Conservation (phyloP, 2,113 vertebrate species). For the Irena cyanogastra region DNA sequence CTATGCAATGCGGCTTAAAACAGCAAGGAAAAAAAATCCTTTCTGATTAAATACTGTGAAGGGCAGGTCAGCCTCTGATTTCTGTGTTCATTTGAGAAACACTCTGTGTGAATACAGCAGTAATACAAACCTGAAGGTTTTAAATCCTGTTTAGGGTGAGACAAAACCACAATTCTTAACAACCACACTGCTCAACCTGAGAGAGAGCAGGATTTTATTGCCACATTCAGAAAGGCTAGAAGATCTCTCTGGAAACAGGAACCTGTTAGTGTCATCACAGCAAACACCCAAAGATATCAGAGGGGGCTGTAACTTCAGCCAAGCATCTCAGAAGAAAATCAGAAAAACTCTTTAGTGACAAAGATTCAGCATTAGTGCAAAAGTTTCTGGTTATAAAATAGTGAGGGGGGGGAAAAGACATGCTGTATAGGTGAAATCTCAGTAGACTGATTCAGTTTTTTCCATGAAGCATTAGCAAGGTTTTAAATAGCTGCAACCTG, state of each 20-base stretch:
- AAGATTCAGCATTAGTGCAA: background rate
- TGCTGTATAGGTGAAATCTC: background rate
- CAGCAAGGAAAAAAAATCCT: background rate
- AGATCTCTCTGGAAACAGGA: background rate
- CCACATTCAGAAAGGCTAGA: background rate
- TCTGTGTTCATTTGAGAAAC: background rate
- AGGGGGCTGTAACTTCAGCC: background rate
- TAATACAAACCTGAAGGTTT: background rate
- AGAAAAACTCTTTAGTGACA: background rate
- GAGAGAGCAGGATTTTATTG: background rate
- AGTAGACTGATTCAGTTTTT: background rate
- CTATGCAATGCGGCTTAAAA: background rate
- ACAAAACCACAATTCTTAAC: background rate
- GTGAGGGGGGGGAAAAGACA: background rate
- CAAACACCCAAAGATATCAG: background rate
- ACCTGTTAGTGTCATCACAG: background rate
- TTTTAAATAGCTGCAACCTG: constrained; percentile 52
- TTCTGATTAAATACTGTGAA: background rate
- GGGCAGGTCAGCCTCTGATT: background rate
- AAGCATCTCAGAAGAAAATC: background rate
- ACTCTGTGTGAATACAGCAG: background rate
- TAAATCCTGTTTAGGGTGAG: background rate
- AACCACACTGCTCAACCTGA: background rate
- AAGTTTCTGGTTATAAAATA: background rate
- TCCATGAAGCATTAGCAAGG: constrained; percentile 15